Evolutionary conservation across 2,797 vertebrate genomes (phyloP).

Genomic region (Rhinatrema bivittatum): DNA sequence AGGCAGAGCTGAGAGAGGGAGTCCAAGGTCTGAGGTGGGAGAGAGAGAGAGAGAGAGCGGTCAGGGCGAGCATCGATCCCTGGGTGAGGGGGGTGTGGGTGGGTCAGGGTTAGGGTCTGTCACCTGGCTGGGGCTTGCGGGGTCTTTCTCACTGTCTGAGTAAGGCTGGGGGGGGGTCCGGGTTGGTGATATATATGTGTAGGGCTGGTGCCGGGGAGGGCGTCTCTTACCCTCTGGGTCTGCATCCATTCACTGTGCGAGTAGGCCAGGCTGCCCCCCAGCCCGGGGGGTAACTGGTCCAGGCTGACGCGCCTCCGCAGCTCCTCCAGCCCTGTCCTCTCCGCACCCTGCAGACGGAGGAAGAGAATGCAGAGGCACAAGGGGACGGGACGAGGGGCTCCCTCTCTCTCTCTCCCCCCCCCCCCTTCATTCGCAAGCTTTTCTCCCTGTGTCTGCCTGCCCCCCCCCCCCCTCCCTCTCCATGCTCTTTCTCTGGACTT

Average conservation of each 20-base stretch:
- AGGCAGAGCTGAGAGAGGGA: slow-evolving; percentile 30
- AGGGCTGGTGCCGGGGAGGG: neutral
- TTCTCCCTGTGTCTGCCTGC: too few species aligned
- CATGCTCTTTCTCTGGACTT: too few species aligned
- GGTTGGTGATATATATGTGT: too few species aligned
- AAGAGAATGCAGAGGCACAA: too few species aligned
- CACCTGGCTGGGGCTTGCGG: neutral
- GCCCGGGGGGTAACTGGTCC: slow-evolving; percentile 55
- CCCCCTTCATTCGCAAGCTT: too few species aligned
- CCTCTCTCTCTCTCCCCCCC: too few species aligned
- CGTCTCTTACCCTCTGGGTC: slow-evolving; percentile 57
- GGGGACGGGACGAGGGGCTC: too few species aligned
- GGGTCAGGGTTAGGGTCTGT: neutral
- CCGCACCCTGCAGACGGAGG: too few species aligned
- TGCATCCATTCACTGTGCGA: slow-evolving; percentile 61
- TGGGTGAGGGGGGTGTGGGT: too few species aligned
- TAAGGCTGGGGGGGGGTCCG: too few species aligned
- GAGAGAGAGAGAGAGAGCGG: neutral
- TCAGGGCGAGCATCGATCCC: too few species aligned
- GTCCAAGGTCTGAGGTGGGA: slow-evolving; percentile 26
- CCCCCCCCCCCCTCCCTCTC: too few species aligned
- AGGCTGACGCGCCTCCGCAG: slow-evolving; percentile 64
- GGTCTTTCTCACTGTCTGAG: slow-evolving; percentile 28
- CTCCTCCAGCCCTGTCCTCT: slow-evolving; percentile 46
- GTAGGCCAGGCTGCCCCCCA: slow-evolving; percentile 65